Percentiles rank a stretch among this genome's conserved stretches.
Evolutionary conservation across 2,797 vertebrate genomes (phyloP).

Genomic region (Etheostoma perlongum): DNA sequence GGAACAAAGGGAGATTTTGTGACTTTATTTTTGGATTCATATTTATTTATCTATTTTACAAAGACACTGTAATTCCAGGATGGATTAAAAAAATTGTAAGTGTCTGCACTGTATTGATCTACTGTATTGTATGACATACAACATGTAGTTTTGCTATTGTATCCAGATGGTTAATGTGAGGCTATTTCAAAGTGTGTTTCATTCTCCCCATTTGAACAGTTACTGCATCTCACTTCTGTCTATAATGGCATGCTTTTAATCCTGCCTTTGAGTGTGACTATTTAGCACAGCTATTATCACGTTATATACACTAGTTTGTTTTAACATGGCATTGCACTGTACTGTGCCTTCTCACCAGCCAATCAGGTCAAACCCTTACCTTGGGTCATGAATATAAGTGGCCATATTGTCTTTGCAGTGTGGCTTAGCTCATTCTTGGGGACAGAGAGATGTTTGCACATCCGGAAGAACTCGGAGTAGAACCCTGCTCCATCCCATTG

Average conservation of each 20-base stretch:
- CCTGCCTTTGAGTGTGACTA: neutral
- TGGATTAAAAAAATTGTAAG: too few relatives aligned
- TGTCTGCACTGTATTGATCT: too few relatives aligned
- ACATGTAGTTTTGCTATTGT: too few relatives aligned
- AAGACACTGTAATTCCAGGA: neutral
- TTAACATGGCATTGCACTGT: neutral
- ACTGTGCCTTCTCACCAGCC: neutral
- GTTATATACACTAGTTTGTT: neutral
- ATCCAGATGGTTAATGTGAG: too few relatives aligned
- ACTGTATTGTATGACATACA: too few relatives aligned
- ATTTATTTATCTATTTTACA: too few relatives aligned
- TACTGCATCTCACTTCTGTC: neutral
- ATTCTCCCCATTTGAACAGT: neutral
- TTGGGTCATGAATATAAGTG: neutral
- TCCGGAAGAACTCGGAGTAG: neutral
- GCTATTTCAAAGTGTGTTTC: neutral
- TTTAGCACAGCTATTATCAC: too few relatives aligned
- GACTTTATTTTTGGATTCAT: too few relatives aligned
- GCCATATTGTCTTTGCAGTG: neutral
- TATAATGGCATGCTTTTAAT: neutral
- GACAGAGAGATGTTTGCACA: neutral
- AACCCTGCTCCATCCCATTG: neutral
- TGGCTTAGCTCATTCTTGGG: neutral
- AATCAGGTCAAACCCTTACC: neutral
- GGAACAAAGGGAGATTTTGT: too few relatives aligned